These are phyloP conservation scores for Melangyna quadrimaculata DNA, from an alignment of 2,888 invertebrate genomes.

Conservation along the genomic window DNA sequence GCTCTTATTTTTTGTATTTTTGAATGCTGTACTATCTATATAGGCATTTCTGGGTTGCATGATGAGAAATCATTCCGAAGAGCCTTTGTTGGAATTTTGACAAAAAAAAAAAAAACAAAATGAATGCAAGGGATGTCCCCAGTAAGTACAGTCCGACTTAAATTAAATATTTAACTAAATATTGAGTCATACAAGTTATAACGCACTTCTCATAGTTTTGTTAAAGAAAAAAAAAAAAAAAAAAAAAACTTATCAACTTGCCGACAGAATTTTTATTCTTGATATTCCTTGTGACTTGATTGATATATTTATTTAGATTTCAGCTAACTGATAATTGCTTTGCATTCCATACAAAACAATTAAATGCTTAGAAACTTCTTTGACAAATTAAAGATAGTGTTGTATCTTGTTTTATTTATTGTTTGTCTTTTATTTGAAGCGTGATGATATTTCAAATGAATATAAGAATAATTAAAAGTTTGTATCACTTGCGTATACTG, in stretches of 20 bases:
- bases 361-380: slow-evolving; percentile 27
- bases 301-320: slow-evolving; percentile 35
- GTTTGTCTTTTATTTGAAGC: background rate
- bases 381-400: slow-evolving; percentile 34
- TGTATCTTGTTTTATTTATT: background rate
- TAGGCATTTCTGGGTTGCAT: background rate
- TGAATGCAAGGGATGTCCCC: background rate
- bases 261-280: slow-evolving; percentile 27
- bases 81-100: background rate
- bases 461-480: background rate
- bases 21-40: background rate
- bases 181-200: background rate
- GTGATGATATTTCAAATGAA: background rate
- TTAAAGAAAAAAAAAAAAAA: too few species aligned
- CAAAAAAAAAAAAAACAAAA: background rate
- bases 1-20: background rate
- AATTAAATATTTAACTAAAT: background rate
- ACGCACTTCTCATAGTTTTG: background rate
- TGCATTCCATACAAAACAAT: slow-evolving; percentile 30
- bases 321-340: slow-evolving; percentile 36
- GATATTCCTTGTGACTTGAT: slow-evolving; percentile 27
- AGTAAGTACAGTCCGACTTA: background rate
- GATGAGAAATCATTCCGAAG: background rate
- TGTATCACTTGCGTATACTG: background rate
- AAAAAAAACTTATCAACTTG: slow-evolving; percentile 34